Evolutionary conservation across 1,140 invertebrate species (phyloP).

Genomic region (Amyelois transitella): DNA sequence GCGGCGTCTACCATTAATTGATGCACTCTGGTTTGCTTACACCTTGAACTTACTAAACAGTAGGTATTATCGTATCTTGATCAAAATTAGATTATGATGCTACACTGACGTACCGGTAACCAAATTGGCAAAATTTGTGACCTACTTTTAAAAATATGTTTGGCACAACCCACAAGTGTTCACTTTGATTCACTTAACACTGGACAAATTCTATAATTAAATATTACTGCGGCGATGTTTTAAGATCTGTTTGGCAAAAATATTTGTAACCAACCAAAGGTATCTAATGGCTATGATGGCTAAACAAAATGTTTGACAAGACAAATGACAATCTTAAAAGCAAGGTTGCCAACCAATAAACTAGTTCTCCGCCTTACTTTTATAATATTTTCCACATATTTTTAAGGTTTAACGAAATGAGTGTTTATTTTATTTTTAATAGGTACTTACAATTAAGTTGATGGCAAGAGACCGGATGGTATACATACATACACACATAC

Average conservation of each 20-base stretch:
- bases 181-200: constrained; percentile 18
- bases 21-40: constrained; percentile 13
- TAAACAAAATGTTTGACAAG: constrained; percentile 50
- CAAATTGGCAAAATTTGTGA: constrained; percentile 45
- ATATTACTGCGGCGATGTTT: constrained; percentile 42
- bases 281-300: constrained; percentile 33
- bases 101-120: constrained; percentile 67
- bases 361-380: too few relatives aligned
- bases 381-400: too few relatives aligned
- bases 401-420: too few relatives aligned
- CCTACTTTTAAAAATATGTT: constrained; percentile 55
- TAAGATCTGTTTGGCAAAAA: constrained; percentile 47
- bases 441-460: too few relatives aligned
- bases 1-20: constrained; percentile 36
- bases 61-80: not conserved
- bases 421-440: too few relatives aligned
- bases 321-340: constrained; percentile 21
- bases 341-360: too few relatives aligned
- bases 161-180: constrained; percentile 16
- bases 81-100: not conserved
- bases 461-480: too few relatives aligned
- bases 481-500: too few relatives aligned
- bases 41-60: constrained; percentile 17
- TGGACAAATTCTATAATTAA: constrained; percentile 31
- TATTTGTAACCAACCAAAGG: too few relatives aligned